These are phyloP conservation scores for Pristionchus arcanus DNA, from an alignment of 2,888 invertebrate genomes.

Conservation along the genomic window DNA sequence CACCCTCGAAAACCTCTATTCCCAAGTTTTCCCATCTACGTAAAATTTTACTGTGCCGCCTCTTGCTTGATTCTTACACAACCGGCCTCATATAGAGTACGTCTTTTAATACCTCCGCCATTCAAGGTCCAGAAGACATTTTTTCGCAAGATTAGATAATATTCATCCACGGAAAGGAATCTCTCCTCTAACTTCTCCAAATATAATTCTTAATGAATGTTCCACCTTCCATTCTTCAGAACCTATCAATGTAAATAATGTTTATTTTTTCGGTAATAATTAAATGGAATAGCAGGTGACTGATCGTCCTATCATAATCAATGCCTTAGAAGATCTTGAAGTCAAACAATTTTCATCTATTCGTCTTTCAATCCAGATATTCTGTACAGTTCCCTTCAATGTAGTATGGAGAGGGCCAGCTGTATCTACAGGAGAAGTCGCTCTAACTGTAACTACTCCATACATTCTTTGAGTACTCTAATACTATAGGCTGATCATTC, in stretches of 20 bases:
- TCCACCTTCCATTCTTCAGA: background rate
- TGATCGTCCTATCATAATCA: constrained; percentile 34
- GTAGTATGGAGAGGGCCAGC: constrained; percentile 50
- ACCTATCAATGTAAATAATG: background rate
- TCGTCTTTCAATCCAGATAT: constrained; percentile 27
- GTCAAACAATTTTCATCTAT: background rate
- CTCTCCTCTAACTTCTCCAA: background rate
- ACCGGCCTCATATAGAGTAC: no score
- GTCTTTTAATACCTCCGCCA: no score
- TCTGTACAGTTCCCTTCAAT: constrained; percentile 22
- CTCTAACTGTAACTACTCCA: background rate
- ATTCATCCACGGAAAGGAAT: background rate
- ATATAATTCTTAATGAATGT: background rate
- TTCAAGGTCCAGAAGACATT: background rate
- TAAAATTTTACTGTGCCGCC: no score
- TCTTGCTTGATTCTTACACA: no score
- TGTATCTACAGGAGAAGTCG: background rate
- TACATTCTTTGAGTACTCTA: background rate
- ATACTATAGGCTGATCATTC: constrained; percentile 30
- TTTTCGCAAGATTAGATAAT: constrained; percentile 28
- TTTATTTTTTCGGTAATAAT: background rate
- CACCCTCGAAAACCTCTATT: no score
- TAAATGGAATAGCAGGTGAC: background rate
- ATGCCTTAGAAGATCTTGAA: constrained; percentile 16
- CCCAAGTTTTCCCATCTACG: no score